phyloP scores from a whole-genome alignment of 2,797 vertebrate species.

The Sebastes flavidus region DNA sequence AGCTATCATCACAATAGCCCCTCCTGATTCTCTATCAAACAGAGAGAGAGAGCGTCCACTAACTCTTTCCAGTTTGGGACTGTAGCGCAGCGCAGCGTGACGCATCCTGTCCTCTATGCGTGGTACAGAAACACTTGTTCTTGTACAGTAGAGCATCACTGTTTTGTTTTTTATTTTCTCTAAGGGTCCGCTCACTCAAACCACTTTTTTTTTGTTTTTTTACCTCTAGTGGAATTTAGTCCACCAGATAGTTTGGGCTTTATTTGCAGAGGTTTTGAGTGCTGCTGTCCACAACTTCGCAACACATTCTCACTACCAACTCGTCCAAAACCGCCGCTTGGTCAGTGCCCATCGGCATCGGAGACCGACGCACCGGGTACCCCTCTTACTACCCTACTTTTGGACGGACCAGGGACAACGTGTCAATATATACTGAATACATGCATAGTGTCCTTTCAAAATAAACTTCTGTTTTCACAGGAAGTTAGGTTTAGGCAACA shows the following conservation, averaged over 20 bases:
- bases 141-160: background rate
- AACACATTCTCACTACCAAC: background rate
- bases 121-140: background rate
- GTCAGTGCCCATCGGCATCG: no score
- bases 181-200: background rate
- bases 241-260: conserved; percentile 3
- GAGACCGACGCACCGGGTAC: no score
- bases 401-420: no score
- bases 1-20: conserved; percentile 72
- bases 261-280: background rate
- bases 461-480: no score
- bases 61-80: conserved; percentile 48
- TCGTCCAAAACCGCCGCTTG: no score
- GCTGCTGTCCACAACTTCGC: background rate
- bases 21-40: conserved; percentile 56
- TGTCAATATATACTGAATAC: fast-evolving
- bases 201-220: background rate
- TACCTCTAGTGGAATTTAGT: background rate
- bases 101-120: conserved; percentile 34
- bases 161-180: background rate
- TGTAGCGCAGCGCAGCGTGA: conserved; percentile 35
- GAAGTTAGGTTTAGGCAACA: no score
- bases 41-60: conserved; percentile 46
- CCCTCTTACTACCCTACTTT: no score
- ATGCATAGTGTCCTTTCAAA: no score